Percentiles rank a stretch among this genome's conserved stretches.
phyloP scores from a whole-genome alignment of 2,888 invertebrate species.

The Chloromyia formosa region DNA sequence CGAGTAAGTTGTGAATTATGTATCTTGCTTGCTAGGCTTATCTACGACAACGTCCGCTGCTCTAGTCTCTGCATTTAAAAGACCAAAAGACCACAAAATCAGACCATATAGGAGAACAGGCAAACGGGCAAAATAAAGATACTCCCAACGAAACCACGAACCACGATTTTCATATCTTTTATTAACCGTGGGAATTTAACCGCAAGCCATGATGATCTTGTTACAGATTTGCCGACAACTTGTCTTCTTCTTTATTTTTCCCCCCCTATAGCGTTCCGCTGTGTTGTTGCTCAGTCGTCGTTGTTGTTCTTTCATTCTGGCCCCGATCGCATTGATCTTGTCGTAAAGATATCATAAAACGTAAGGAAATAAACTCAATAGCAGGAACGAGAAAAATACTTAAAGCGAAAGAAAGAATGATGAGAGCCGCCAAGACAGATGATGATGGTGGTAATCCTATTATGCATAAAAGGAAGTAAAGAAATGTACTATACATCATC shows the following conservation, averaged over 20 bases:
- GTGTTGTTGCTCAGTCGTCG: too few relatives aligned
- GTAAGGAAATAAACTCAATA: constrained; percentile 5
- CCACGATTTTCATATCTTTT: constrained; percentile 20
- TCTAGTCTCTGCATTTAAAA: too few relatives aligned
- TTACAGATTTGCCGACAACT: constrained; percentile 32
- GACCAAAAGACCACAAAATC: too few relatives aligned
- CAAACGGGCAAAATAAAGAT: too few relatives aligned
- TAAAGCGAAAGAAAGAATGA: background rate
- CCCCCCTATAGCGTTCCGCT: background rate
- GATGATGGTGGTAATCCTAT: constrained; percentile 31
- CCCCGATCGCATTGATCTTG: background rate
- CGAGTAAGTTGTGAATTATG: too few relatives aligned
- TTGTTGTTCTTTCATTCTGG: background rate
- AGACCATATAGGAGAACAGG: too few relatives aligned
- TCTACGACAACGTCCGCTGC: too few relatives aligned
- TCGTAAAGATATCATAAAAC: constrained; percentile 18
- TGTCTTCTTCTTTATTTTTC: constrained; percentile 1
- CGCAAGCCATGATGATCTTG: constrained; percentile 20
- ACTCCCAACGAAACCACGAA: too few relatives aligned
- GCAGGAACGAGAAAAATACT: background rate
- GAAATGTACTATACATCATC: too few relatives aligned
- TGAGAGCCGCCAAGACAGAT: background rate
- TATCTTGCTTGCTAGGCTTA: too few relatives aligned
- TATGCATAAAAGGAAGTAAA: constrained; percentile 15
- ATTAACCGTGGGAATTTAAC: constrained; percentile 32